Percentiles rank a stretch among this genome's conserved stretches.
These are phyloP conservation scores for Chamaetylas fuelleborni DNA, from an alignment of 2,113 vertebrate genomes.

Conservation along the genomic window DNA sequence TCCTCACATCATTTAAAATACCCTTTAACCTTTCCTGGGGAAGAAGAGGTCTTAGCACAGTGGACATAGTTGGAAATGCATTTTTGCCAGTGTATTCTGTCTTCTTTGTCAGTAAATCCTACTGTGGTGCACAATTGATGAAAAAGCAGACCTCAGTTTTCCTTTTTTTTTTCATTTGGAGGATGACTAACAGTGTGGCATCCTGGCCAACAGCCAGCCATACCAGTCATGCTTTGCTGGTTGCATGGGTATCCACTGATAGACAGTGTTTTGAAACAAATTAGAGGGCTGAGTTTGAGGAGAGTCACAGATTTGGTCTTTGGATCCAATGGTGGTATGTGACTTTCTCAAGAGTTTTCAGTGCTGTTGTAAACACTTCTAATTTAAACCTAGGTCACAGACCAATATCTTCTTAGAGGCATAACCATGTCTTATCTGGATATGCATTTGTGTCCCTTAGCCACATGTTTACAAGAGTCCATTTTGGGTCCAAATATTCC, in stretches of 20 bases:
- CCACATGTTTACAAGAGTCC: background rate
- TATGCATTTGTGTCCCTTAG: background rate
- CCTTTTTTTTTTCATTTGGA: background rate
- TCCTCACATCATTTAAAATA: background rate
- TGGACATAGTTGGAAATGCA: background rate
- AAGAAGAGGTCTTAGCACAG: background rate
- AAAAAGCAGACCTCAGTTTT: background rate
- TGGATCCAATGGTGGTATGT: fast-evolving
- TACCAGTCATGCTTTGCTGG: background rate
- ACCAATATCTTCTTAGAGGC: background rate
- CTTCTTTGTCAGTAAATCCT: background rate
- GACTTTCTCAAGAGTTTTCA: conserved; percentile 12
- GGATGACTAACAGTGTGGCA: background rate
- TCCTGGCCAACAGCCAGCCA: background rate
- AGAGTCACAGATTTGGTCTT: conserved; percentile 1
- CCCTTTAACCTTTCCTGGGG: background rate
- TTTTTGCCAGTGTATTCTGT: background rate
- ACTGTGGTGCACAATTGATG: background rate
- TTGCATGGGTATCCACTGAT: background rate
- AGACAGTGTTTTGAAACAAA: conserved; percentile 5
- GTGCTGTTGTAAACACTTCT: background rate
- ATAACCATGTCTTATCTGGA: background rate
- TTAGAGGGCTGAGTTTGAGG: background rate
- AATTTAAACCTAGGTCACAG: background rate
- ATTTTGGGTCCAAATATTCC: background rate